phyloP scores from a whole-genome alignment of 1,140 invertebrate species.

The Octopus sinensis region DNA sequence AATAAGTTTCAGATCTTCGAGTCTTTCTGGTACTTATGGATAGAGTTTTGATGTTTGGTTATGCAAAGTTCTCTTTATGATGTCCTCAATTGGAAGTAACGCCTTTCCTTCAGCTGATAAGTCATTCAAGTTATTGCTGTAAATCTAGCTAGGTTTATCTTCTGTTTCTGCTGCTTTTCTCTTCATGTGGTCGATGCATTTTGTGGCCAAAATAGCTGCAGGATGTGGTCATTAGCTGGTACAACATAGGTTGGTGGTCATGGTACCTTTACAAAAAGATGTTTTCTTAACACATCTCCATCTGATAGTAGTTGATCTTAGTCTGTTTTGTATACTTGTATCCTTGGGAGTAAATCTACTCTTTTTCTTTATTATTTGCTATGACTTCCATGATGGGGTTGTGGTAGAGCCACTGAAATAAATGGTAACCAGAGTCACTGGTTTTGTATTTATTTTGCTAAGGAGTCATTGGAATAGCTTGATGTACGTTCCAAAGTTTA shows the following conservation, averaged over 20 bases:
- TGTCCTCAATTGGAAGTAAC: background rate
- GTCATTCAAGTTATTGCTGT: background rate
- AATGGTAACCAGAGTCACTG: too few species aligned
- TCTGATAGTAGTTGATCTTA: background rate
- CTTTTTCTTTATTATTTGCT: too few species aligned
- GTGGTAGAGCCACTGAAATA: too few species aligned
- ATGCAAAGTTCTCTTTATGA: background rate
- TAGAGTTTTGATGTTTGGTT: background rate
- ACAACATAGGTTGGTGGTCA: background rate
- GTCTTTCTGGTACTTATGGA: constrained; percentile 12
- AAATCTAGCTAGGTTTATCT: background rate
- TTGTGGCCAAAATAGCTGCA: background rate
- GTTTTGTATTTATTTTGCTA: too few species aligned
- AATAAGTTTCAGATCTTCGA: background rate
- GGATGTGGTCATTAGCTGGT: background rate
- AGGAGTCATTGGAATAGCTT: too few species aligned
- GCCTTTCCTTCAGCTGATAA: background rate
- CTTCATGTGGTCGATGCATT: background rate
- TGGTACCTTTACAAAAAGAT: background rate
- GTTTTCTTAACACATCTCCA: background rate
- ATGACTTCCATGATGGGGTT: too few species aligned
- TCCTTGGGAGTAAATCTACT: too few species aligned
- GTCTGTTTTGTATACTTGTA: too few species aligned
- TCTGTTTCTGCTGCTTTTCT: background rate
- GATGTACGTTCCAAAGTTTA: too few species aligned